A percentile compares a stretch with the other conserved stretches of the same genome.
These are phyloP conservation scores for Amphiprion percula DNA, from an alignment of 2,113 vertebrate species.

Conservation along the genomic window DNA sequence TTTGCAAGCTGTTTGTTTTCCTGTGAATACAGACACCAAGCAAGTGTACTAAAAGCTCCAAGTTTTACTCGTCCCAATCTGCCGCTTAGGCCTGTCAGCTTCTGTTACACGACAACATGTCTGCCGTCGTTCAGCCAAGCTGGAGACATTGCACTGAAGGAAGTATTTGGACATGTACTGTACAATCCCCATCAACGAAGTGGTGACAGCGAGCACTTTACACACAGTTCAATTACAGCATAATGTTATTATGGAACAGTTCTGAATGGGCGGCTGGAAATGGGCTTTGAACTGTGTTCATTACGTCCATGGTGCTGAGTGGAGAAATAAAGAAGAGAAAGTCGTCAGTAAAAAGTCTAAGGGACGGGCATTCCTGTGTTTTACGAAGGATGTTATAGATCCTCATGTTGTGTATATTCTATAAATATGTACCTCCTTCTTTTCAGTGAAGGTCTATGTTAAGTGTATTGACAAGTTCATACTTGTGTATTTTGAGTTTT, in stretches of 20 bases:
- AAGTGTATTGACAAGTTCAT: slow-evolving; percentile 78
- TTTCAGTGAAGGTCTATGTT: slow-evolving; percentile 81
- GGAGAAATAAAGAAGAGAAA: slow-evolving; percentile 22
- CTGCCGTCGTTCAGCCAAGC: slow-evolving; percentile 84
- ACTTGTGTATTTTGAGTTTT: slow-evolving; percentile 80
- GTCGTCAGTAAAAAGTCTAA: slow-evolving; percentile 37
- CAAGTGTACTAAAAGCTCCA: slow-evolving; percentile 39
- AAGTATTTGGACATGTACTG: slow-evolving; percentile 75
- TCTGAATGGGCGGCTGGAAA: slow-evolving; percentile 37
- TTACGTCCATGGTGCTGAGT: slow-evolving; percentile 76
- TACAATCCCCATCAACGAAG: slow-evolving; percentile 75
- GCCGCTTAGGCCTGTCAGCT: slow-evolving; percentile 61
- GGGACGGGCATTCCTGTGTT: slow-evolving; percentile 79
- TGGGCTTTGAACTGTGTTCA: slow-evolving; percentile 51
- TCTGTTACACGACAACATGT: slow-evolving; percentile 84
- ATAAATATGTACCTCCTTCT: slow-evolving; percentile 79
- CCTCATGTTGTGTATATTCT: slow-evolving; percentile 80
- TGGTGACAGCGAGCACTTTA: slow-evolving; percentile 79
- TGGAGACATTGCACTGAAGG: slow-evolving; percentile 90
- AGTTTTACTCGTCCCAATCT: slow-evolving; percentile 48
- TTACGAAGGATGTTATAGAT: slow-evolving; percentile 76
- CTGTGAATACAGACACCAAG: slow-evolving; percentile 39
- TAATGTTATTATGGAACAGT: slow-evolving; percentile 46
- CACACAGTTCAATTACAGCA: slow-evolving; percentile 71
- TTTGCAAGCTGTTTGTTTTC: slow-evolving; percentile 47